Evolutionary conservation across 35 echinoderm and acorn worm genomes (phyloP), one percentile per base, ranked within the genome.

Genomic region (Lytechinus pictus): DNA sequence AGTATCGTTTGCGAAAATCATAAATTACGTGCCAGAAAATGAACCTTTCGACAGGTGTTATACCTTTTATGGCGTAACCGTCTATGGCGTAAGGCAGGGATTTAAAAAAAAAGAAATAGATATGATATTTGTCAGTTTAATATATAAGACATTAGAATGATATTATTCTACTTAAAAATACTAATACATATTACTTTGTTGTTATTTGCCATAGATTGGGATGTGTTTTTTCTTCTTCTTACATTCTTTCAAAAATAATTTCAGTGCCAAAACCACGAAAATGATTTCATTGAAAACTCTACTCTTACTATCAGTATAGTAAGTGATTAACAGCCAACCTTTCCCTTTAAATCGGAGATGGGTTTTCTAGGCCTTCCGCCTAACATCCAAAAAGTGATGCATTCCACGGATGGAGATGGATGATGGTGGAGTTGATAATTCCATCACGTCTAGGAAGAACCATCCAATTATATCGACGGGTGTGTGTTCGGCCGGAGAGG

Each of bases 391-490:
- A 79, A 24, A 5, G 66, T 79, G 66, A 79, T 79, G 66, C 66
- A 79, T 79, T 79, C 66, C 66, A 19, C 16, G 66, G 66, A 79
- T 16, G 66, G n/a, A 24, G 19, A 24, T 24, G 66, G 66, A 79
- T 79, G 66, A 79, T 79, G 66, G 16, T 24, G 66, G n/a, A 79
- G 66, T n/a, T 79, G 66, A 79, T 79, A 79, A 79, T 79, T 79
- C 66, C 66, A 79, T 79, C 66, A 79, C 66, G 66, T 79, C 66
- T 24, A 79, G 66, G 66, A 19, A 79, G 66, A 79, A 79, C 66
- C 6, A 16, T 79, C 66, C 66, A 79, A 79, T 79, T 79, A 79
- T 79, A 79, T 79, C 66, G 66, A 79, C 66, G 66, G 66, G 66
- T 79, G 66, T 79, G 66, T 79, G 21, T 79, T 79, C 21, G 66